These are phyloP conservation scores for Aleiodes alternator DNA, from an alignment of 2,888 invertebrate genomes.

Conservation along the genomic window DNA sequence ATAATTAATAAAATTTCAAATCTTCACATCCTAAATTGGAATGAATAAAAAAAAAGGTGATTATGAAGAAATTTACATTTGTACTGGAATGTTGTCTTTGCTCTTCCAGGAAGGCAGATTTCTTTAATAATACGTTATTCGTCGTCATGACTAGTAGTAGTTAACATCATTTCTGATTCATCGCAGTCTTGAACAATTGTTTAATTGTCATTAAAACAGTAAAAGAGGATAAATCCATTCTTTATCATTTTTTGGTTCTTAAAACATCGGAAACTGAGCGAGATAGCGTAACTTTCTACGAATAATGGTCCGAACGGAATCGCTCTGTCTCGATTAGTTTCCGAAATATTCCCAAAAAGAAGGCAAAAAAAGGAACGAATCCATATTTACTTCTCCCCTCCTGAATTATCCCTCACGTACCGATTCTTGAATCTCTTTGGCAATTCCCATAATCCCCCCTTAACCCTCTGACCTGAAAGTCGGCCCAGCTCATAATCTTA, in stretches of 20 bases:
- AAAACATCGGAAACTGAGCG: too few relatives aligned
- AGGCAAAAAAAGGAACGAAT: neutral
- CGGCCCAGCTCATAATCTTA: too few relatives aligned
- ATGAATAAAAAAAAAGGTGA: neutral
- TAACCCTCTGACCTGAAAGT: too few relatives aligned
- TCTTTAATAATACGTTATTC: neutral
- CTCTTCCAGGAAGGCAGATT: constrained; percentile 7
- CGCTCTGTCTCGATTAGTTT: neutral
- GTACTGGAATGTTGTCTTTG: neutral
- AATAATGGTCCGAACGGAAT: too few relatives aligned
- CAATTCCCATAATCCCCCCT: too few relatives aligned
- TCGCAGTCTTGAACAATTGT: constrained; percentile 19
- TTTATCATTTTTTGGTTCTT: neutral
- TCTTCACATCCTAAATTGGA: too few relatives aligned
- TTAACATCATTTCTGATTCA: neutral
- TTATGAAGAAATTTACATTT: constrained; percentile 7
- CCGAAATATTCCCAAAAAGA: neutral
- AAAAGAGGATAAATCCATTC: neutral
- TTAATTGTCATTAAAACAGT: neutral
- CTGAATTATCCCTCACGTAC: too few relatives aligned
- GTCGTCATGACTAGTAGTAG: constrained; percentile 9
- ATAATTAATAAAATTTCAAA: too few relatives aligned
- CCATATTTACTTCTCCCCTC: too few relatives aligned
- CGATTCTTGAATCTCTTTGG: too few relatives aligned
- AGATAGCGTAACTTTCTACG: neutral